Percentiles rank a stretch among this genome's conserved stretches.
Evolutionary conservation across 2,797 vertebrate genomes (phyloP).

Genomic region (Apogon talboti): DNA sequence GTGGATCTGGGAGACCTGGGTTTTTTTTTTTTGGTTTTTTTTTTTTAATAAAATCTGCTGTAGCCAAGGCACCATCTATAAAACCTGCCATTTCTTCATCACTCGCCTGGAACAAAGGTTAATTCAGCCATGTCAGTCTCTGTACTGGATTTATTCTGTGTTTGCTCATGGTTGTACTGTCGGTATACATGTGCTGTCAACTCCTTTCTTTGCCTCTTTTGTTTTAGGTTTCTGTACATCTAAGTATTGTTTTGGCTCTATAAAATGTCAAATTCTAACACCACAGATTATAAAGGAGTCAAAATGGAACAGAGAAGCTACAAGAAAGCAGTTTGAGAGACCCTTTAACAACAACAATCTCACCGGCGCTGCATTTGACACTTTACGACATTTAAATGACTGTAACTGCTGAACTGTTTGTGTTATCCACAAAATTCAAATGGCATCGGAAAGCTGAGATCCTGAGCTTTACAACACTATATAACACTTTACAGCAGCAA

Average conservation of each 20-base stretch:
- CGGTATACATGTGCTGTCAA: conserved; percentile 32
- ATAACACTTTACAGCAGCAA: no score
- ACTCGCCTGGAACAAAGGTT: conserved; percentile 31
- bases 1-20: background rate
- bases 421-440: no score
- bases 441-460: no score
- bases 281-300: background rate
- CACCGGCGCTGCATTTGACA: no score
- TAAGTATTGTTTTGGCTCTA: conserved; percentile 13
- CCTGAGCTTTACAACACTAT: no score
- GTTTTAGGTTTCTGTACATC: conserved; percentile 13
- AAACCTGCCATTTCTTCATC: conserved; percentile 17
- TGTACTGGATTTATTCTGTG: conserved; percentile 36
- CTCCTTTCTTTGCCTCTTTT: conserved; percentile 12
- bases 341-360: no score
- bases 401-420: no score
- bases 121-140: conserved; percentile 26
- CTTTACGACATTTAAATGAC: no score
- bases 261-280: conserved; percentile 3
- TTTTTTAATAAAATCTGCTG: conserved; percentile 8
- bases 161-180: conserved; percentile 28
- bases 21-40: background rate
- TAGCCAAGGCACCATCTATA: conserved; percentile 19
- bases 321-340: background rate
- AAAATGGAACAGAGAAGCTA: background rate